Evolutionary conservation across 92 coral and sea anemone genomes (phyloP).

Genomic region (Nematostella vectensis): DNA sequence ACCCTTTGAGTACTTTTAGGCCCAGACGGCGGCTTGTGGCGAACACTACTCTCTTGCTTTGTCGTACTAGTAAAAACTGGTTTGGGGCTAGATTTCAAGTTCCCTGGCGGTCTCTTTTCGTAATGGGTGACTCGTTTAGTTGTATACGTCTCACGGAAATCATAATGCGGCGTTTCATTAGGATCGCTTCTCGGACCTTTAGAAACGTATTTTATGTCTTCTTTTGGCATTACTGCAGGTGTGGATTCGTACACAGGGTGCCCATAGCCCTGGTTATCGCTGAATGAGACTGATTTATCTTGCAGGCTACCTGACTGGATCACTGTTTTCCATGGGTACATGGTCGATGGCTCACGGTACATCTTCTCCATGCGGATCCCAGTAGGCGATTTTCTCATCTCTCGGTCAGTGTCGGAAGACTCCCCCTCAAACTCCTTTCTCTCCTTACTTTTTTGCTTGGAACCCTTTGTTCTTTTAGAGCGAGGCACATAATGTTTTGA

Average conservation of each 20-base stretch:
- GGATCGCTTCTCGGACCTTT: slow-evolving; percentile 1
- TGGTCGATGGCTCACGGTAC: slow-evolving; percentile 67
- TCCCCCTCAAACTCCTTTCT: slow-evolving; percentile 57
- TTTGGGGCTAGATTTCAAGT: slow-evolving; percentile 24
- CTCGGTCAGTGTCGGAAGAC: slow-evolving; percentile 81
- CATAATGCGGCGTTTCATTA: not conserved
- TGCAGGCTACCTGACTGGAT: slow-evolving; percentile 30
- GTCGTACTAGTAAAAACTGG: slow-evolving; percentile 41
- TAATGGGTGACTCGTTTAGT: slow-evolving; percentile 20
- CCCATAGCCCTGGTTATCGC: slow-evolving; percentile 8
- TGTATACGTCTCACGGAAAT: slow-evolving; percentile 7
- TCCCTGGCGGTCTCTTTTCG: slow-evolving; percentile 10
- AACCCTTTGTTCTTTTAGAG: slow-evolving; percentile 7
- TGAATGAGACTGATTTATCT: slow-evolving; percentile 20
- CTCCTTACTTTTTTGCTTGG: not conserved
- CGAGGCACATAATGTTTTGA: slow-evolving; percentile 16
- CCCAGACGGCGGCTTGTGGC: slow-evolving; percentile 41
- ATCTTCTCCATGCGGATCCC: slow-evolving; percentile 86
- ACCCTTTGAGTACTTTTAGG: slow-evolving; percentile 23
- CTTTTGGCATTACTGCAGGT: slow-evolving; percentile 15
- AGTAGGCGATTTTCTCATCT: slow-evolving; percentile 88
- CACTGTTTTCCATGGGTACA: slow-evolving; percentile 75
- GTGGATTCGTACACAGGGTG: slow-evolving; percentile 49
- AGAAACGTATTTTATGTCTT: not conserved
- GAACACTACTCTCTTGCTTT: slow-evolving; percentile 8